A percentile compares a stretch with the other conserved stretches of the same genome.
phyloP scores from a whole-genome alignment of 2,888 invertebrate species.

The Creontiades dilutus region DNA sequence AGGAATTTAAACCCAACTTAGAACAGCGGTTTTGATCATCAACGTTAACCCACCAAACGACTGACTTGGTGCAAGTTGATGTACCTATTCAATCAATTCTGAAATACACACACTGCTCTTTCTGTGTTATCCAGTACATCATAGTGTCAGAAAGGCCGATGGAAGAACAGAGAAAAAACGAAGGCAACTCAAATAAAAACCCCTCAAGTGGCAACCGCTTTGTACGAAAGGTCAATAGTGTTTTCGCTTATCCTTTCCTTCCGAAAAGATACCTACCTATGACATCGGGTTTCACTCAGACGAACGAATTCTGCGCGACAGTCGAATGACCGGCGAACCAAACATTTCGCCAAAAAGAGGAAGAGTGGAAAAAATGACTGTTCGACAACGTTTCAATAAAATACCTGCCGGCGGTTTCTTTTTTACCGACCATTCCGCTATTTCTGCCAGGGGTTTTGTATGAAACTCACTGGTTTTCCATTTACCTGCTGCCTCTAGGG shows the following conservation, averaged over 20 bases:
- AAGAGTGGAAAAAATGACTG: neutral
- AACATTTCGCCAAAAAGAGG: neutral
- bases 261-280: conserved; percentile 14
- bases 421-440: neutral
- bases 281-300: conserved; percentile 4
- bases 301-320: conserved; percentile 10
- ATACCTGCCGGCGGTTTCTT: neutral
- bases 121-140: too few species aligned
- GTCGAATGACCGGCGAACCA: neutral
- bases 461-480: neutral
- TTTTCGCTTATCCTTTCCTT: conserved; percentile 21
- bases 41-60: too few species aligned
- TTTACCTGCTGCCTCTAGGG: neutral
- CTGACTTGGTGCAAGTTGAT: too few species aligned
- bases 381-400: conserved; percentile 34
- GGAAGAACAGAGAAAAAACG: too few species aligned
- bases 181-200: neutral
- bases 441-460: neutral
- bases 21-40: too few species aligned
- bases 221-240: conserved; percentile 11
- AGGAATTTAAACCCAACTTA: too few species aligned
- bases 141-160: too few species aligned
- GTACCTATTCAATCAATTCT: too few species aligned
- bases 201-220: neutral
- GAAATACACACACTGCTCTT: too few species aligned